Base-by-base conservation (phyloP, 2,113 vertebrate species). In the Vicugna pacos region DNA sequence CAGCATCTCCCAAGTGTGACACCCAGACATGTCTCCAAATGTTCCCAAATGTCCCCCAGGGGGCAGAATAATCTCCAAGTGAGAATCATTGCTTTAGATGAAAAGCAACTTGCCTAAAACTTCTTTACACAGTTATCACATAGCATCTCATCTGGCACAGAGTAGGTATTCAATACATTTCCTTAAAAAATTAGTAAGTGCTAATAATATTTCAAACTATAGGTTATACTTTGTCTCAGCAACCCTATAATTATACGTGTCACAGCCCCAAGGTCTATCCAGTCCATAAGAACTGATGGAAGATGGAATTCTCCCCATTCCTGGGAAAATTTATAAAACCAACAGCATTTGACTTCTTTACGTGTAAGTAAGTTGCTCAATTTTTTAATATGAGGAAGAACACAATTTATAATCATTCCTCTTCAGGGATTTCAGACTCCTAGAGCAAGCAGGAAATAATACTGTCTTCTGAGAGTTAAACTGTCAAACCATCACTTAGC, bases 161-260 rank as follows among this genome's bases (percentile, higher is more conserved):
- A 58, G 30, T 12, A 80, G 15, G 7, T 76, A 93, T 48, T 84
- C 4, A 90, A 83, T 62, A 69, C 75, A 87, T 52, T 35, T 90
- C 84, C 46, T 14, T 58, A 1, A 65, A 75, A 93, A 72, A 80
- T 12, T 38, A 38, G 2, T 20, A 38, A 48, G 20, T 84, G 6
- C 28, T 76, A 56, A 24, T 84, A 38, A 28, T 76, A 96, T 85
- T 50, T 88, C 70, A 88, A 15, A 94, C 42, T 69, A 35, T 90
- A 69, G 38, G 9, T 48, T 52, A 0, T n/a, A 80, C 30, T 92
- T 4, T 32, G 42, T 28, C 58, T 69, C 58, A 91, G 19, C 3
- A 96, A 84, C 26, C 6, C 58, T 72, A 76, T 5, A 87, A 91
- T 75, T 54, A 50, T 16, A 28, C 20, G 22, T 65, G 60, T 6